phyloP scores from a whole-genome alignment of 2,888 invertebrate genomes.

The Pollenia labialis region DNA sequence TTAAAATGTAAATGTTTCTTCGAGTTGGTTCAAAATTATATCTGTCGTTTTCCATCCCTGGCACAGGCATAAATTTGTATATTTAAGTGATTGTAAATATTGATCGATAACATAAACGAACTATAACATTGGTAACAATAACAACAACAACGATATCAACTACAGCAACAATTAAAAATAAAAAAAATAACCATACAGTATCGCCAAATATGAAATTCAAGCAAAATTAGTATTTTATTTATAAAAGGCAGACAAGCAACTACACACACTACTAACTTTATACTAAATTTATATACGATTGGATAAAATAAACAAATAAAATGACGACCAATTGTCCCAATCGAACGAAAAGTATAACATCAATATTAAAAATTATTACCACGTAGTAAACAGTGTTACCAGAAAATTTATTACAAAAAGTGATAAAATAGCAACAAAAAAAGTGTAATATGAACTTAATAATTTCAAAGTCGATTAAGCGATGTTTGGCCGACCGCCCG shows the following conservation, averaged over 20 bases:
- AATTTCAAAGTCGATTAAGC: too few relatives aligned
- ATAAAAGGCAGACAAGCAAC: neutral
- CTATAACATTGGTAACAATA: neutral
- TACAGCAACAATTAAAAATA: constrained; percentile 27
- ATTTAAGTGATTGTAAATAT: neutral
- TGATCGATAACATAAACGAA: constrained; percentile 33
- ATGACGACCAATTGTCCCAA: constrained; percentile 21
- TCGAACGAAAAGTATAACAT: constrained; percentile 9
- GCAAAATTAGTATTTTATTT: constrained; percentile 18
- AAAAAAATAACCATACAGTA: constrained; percentile 31
- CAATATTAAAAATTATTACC: constrained; percentile 25
- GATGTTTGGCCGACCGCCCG: too few relatives aligned
- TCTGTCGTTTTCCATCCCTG: too few relatives aligned
- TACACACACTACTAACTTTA: neutral
- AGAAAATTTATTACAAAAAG: too few relatives aligned
- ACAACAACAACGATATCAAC: constrained; percentile 18
- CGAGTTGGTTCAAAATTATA: neutral
- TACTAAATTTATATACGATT: neutral
- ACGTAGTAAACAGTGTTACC: neutral
- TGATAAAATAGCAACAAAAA: too few relatives aligned
- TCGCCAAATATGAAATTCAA: constrained; percentile 48
- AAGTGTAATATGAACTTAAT: too few relatives aligned
- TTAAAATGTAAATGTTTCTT: neutral
- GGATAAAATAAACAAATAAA: constrained; percentile 51
- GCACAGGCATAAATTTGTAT: neutral